Evolutionary conservation across 1,140 invertebrate genomes (phyloP).

Genomic region (Platorchestia sp.): DNA sequence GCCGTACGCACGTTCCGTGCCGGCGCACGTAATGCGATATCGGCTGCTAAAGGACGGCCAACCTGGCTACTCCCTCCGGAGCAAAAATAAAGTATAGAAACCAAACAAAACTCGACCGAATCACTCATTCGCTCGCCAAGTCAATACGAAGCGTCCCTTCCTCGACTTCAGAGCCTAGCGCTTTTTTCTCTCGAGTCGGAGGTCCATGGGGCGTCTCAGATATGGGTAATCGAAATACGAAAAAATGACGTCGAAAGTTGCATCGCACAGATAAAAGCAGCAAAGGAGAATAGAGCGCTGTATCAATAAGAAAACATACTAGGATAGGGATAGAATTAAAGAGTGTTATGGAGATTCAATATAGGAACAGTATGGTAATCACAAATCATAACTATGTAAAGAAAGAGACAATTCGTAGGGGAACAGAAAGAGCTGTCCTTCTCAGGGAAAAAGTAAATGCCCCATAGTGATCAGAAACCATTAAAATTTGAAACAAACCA

Average conservation of each 20-base stretch:
- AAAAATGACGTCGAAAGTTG: neutral
- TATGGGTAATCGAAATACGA: neutral
- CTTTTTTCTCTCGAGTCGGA: neutral
- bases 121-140: conserved; percentile 40
- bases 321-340: neutral
- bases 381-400: neutral
- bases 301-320: neutral
- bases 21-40: neutral
- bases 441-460: neutral
- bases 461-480: no score
- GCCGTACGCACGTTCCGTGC: neutral
- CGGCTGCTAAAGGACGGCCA: neutral
- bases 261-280: neutral
- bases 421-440: neutral
- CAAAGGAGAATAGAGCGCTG: neutral
- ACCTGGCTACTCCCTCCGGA: neutral
- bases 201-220: neutral
- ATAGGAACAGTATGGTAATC: neutral
- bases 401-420: neutral
- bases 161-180: neutral
- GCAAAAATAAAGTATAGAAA: neutral
- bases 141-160: conserved; percentile 25
- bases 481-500: no score
- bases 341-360: neutral
- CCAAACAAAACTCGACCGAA: conserved; percentile 23